Conservation (phyloP, 1,140 invertebrate species). For the Asbolus verrucosus region DNA sequence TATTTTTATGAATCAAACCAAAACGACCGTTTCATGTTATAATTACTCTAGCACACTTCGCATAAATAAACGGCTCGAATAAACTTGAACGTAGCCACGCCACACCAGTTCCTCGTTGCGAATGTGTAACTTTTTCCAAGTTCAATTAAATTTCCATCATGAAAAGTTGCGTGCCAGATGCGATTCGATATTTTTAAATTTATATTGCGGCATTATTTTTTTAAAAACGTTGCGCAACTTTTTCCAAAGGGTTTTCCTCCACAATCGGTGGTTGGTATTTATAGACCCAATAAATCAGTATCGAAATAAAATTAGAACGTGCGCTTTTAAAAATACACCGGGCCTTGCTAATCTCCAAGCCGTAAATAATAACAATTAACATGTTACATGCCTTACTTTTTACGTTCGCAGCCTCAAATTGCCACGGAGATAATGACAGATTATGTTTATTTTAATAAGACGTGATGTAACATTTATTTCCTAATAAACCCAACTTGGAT, state of each 20-base stretch:
- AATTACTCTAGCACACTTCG: constrained; percentile 34
- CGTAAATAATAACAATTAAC: not conserved
- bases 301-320: constrained; percentile 6
- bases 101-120: not conserved
- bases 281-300: constrained; percentile 12
- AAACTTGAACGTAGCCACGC: not conserved
- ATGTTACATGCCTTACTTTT: too few species aligned
- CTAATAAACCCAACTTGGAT: too few species aligned
- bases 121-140: constrained; percentile 7
- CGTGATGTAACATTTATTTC: too few species aligned
- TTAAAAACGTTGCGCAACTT: not conserved
- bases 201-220: constrained; percentile 5
- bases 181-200: constrained; percentile 1
- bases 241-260: not conserved
- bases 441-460: too few species aligned
- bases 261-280: constrained; percentile 23
- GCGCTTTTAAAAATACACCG: constrained; percentile 16
- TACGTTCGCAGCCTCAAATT: too few species aligned
- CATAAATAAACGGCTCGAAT: constrained; percentile 22
- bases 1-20: constrained; percentile 39
- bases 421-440: too few species aligned
- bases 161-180: constrained; percentile 17
- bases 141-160: constrained; percentile 13
- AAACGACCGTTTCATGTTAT: constrained; percentile 27
- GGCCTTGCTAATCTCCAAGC: not conserved